phyloP scores from a whole-genome alignment of 2,113 vertebrate genomes.

The Oreochromis spilurus region DNA sequence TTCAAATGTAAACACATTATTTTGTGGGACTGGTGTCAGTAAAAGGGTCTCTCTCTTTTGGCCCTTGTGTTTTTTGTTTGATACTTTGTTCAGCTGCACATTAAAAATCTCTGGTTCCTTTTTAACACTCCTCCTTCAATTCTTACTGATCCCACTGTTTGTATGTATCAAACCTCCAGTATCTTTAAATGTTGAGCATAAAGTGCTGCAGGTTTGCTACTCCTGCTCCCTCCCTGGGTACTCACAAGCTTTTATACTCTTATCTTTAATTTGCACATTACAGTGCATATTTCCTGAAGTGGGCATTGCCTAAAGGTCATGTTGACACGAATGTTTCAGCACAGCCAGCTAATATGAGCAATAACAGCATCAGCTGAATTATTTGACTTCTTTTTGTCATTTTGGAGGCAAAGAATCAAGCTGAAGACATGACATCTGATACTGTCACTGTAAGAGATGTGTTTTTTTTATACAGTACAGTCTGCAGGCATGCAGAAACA shows the following conservation, averaged over 20 bases:
- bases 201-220: background rate
- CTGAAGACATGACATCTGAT: fast-evolving
- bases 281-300: background rate
- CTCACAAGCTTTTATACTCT: background rate
- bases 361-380: background rate
- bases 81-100: background rate
- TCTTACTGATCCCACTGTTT: background rate
- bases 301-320: background rate
- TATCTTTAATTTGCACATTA: background rate
- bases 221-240: background rate
- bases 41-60: background rate
- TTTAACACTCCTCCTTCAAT: background rate
- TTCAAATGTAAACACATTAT: background rate
- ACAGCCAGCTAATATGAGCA: background rate
- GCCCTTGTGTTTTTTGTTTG: background rate
- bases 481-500: background rate
- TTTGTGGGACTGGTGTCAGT: background rate
- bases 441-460: background rate
- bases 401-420: background rate
- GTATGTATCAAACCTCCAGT: background rate
- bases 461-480: background rate
- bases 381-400: background rate
- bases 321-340: background rate
- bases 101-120: background rate
- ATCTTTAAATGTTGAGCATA: background rate